These are phyloP conservation scores for Hydroisotoma schaefferi DNA, from an alignment of 2,888 invertebrate genomes.

Conservation along the genomic window DNA sequence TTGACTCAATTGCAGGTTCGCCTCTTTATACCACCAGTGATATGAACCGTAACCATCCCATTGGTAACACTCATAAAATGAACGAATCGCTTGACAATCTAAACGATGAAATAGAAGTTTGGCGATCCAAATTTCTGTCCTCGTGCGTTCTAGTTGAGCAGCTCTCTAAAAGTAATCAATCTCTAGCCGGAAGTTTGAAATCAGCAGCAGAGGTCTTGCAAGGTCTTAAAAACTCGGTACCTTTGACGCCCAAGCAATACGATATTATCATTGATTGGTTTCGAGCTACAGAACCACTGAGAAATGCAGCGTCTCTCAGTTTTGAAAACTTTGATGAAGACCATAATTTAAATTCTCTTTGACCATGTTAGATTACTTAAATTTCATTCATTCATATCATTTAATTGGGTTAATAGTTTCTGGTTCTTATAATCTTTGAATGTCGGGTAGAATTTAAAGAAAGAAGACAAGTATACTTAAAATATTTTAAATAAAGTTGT, in stretches of 20 bases:
- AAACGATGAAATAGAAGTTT: conserved; percentile 47
- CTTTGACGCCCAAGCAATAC: conserved; percentile 36
- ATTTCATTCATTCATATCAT: too few relatives aligned
- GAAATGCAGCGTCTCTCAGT: too few relatives aligned
- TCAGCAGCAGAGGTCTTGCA: conserved; percentile 41
- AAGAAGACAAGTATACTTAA: too few relatives aligned
- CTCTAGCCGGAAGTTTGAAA: conserved; percentile 28
- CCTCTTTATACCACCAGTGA: neutral
- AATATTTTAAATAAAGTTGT: too few relatives aligned
- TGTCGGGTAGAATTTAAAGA: too few relatives aligned
- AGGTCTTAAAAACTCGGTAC: conserved; percentile 39
- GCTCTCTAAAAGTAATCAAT: conserved; percentile 42
- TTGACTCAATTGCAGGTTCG: conserved; percentile 44
- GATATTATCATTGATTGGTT: conserved; percentile 45
- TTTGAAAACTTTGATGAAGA: too few relatives aligned
- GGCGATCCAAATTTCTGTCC: conserved; percentile 47
- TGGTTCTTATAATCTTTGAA: too few relatives aligned
- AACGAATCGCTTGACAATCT: conserved; percentile 47
- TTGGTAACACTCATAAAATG: conserved; percentile 16
- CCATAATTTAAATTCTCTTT: too few relatives aligned
- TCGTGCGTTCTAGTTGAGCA: conserved; percentile 48
- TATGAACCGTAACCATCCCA: conserved; percentile 12
- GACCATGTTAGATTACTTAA: too few relatives aligned
- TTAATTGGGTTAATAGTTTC: too few relatives aligned
- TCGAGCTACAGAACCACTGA: conserved; percentile 12